phyloP scores from a whole-genome alignment of 64 coral and sea anemone species.

The Astreopora myriophthalma region DNA sequence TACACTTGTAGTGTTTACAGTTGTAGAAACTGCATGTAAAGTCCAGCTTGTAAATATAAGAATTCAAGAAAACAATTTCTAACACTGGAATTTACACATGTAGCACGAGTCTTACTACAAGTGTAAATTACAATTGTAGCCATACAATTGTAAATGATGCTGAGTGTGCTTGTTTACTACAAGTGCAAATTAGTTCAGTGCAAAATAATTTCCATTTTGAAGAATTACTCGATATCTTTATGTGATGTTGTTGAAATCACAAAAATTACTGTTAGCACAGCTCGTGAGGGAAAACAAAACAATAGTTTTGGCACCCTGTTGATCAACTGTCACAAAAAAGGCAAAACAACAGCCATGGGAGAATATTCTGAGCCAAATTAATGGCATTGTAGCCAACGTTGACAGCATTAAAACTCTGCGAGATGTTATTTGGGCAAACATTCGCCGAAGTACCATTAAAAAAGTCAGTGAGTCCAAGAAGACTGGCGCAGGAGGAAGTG shows the following conservation, averaged over 20 bases:
- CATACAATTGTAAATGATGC: constrained; percentile 15
- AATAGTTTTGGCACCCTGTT: not conserved
- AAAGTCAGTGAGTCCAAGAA: constrained; percentile 18
- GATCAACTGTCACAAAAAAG: constrained; percentile 19
- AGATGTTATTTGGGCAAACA: constrained; percentile 36
- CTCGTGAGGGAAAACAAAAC: constrained; percentile 21
- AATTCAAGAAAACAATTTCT: not conserved
- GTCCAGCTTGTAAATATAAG: not conserved
- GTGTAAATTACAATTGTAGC: constrained; percentile 24
- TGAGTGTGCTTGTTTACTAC: not conserved
- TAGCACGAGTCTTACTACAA: constrained; percentile 13
- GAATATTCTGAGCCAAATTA: constrained; percentile 29
- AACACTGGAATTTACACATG: constrained; percentile 6
- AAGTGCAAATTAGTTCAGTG: constrained; percentile 8
- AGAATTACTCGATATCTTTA: not conserved
- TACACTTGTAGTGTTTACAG: no score
- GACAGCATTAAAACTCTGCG: not conserved
- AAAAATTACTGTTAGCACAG: constrained; percentile 17
- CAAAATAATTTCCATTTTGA: not conserved
- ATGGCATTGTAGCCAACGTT: not conserved
- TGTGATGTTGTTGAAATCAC: constrained; percentile 9
- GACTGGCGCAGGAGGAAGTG: constrained; percentile 16
- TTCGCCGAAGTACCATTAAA: not conserved
- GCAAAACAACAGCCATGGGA: not conserved
- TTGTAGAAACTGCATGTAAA: not conserved